These are phyloP conservation scores for rabbit (Oryctolagus cuniculus) DNA, from an alignment of 2,113 vertebrate genomes.

Conservation along the genomic window mOryCun1.1 NC_091443.1:17856501-17857000, in stretches of 20 bases:
- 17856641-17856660: not conserved
- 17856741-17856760: slow-evolving; percentile 36
- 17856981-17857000: slow-evolving; percentile 82
- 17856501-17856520: not conserved
- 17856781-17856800: slow-evolving; percentile 47
- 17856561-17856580: not conserved
- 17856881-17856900: slow-evolving; percentile 59
- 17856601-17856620: not conserved
- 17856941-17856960: slow-evolving; percentile 73
- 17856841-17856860: slow-evolving; percentile 49
- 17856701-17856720: slow-evolving; percentile 38
- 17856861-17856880: slow-evolving; percentile 35
- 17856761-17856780: slow-evolving; percentile 56
- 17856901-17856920: slow-evolving; percentile 21
- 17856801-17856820: slow-evolving; percentile 36
- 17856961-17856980: slow-evolving; percentile 74
- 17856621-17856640: not conserved
- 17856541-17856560: slow-evolving; percentile 18
- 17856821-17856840: not conserved
- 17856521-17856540: not conserved
- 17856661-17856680: not conserved
- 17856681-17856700: not conserved
- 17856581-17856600: not conserved
- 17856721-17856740: slow-evolving; percentile 18
- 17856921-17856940: slow-evolving; percentile 30